Evolutionary conservation across 2,797 vertebrate species (phyloP), one percentile per base, ranked within the genome.

Genomic region (Amazona finschi): DNA sequence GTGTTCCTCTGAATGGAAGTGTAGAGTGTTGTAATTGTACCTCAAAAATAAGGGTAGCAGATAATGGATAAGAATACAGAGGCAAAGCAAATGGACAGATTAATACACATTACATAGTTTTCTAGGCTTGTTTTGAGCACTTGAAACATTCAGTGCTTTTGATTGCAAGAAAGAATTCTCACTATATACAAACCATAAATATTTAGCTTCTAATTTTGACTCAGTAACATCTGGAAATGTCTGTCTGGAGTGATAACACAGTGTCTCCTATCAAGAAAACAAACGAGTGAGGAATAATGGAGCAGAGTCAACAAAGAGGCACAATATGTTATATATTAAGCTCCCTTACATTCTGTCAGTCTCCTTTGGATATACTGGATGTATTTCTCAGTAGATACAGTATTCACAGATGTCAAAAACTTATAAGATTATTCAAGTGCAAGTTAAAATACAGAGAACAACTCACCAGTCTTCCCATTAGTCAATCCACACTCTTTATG

Each of bases 171-270:
- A 90, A 76, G 25, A 89, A 94, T 67, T 82, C 53, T 38, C 33
- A 58, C 61, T 71, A 65, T 52, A 88, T 17, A 73, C 15, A 78
- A 92, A 70, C 20, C 64, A 92, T 85, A 83, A 81, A 93, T 31
- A 57, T 49, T 86, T 79, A 78, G 41, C 47, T 84, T 90, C 82
- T 76, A 81, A 49, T 91, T 95, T 72, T 88, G 43, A 78, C 73
- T 78, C 47, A n/a, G 46, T 73, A 75, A 81, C 83, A 84, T 66
- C 76, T 81, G 79, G 70, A 91, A 82, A 58, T 33, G 47, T n/a
- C 78, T 65, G 44, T 78, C 65, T 93, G 81, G 50, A 93, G 78
- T 52, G 73, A 75, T 80, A 94, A 89, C 27, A 21, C 27, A 38
- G 50, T 36, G 19, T 44, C 49, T 94, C 47, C 74, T 76, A 79